phyloP scores from a whole-genome alignment of 2,888 invertebrate genomes.

The Tenthredo amoena region DNA sequence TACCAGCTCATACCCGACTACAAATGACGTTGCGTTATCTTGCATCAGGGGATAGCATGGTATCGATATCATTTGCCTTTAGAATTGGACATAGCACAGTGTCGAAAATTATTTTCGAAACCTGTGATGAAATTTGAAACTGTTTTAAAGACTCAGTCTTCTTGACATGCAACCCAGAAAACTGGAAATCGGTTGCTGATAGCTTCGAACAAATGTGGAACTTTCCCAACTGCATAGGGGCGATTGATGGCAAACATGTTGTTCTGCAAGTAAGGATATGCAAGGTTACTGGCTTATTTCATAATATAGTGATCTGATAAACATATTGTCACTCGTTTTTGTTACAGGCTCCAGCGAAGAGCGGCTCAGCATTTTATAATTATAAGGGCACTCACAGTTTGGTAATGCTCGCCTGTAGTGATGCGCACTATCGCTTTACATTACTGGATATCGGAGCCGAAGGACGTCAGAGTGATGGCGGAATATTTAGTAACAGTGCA shows the following conservation, averaged over 20 bases:
- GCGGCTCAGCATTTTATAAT: slow-evolving; percentile 57
- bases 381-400: slow-evolving; percentile 60
- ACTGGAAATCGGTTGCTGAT: slow-evolving; percentile 55
- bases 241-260: slow-evolving; percentile 55
- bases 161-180: slow-evolving; percentile 38
- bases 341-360: slow-evolving; percentile 58
- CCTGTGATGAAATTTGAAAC: slow-evolving; percentile 55
- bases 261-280: slow-evolving; percentile 52
- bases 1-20: slow-evolving; percentile 51
- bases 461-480: slow-evolving; percentile 58
- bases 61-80: slow-evolving; percentile 56
- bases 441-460: slow-evolving; percentile 56
- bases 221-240: slow-evolving; percentile 57
- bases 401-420: slow-evolving; percentile 57
- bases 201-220: slow-evolving; percentile 56
- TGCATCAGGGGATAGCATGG: slow-evolving; percentile 56
- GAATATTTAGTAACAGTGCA: slow-evolving; percentile 52
- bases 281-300: background rate
- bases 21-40: slow-evolving; percentile 57
- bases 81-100: slow-evolving; percentile 53
- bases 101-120: slow-evolving; percentile 55
- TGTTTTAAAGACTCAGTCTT: slow-evolving; percentile 49
- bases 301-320: slow-evolving; percentile 20
- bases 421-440: slow-evolving; percentile 59
- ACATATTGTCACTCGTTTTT: slow-evolving; percentile 13